Base-by-base conservation (phyloP, 1,140 invertebrate species). In the Ephestia elutella region DNA sequence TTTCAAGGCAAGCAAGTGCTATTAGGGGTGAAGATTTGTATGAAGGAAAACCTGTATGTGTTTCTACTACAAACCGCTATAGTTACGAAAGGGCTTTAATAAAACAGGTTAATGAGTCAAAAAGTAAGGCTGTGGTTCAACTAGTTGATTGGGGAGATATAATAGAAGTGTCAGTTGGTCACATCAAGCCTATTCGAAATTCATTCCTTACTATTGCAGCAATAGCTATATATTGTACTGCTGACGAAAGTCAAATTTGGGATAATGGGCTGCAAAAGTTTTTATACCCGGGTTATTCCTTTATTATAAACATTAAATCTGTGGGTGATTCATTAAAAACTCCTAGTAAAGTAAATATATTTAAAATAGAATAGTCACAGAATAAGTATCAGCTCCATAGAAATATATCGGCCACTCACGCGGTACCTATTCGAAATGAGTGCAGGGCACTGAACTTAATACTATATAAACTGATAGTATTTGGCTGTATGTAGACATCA, bases 41-140 rank as follows among this genome's bases (percentile, higher is more conserved):
- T n/a, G 38, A 44, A 44, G 38, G n/a, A 44, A 44, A 44, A 44
- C 38, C 38, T 10, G 38, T 44, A 44, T 44, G 38, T 44, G 38
- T 44, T 15, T 13, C 1, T n/a, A 44, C 38, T 15, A 15, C n/a
- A 4, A 44, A n/a, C 1, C 38, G 38, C 1, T 44, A 15, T 13
- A n/a, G 15, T 3, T 44, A 15, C 15, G 38, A 44, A 44, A 5
- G 38, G 15, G 38, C 38, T 44, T 1, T 44, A 0, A 17, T 44
- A 44, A 44, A 44, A 44, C 1, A 44, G 7, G 10, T 44, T 44
- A 44, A n/a, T 15, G n/a, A 15, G 5, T 17, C n/a, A 44, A 17
- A n/a, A 15, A 44, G 7, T 44, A 44, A 15, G n/a, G 38, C 38
- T 3, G 0, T 15, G n/a, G 38, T 44, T 5, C 38, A 44, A 15